Percentiles rank a stretch among this genome's conserved stretches.
These are phyloP conservation scores for Heliconius cydno DNA, from an alignment of 2,888 invertebrate species.

Conservation along the genomic window DNA sequence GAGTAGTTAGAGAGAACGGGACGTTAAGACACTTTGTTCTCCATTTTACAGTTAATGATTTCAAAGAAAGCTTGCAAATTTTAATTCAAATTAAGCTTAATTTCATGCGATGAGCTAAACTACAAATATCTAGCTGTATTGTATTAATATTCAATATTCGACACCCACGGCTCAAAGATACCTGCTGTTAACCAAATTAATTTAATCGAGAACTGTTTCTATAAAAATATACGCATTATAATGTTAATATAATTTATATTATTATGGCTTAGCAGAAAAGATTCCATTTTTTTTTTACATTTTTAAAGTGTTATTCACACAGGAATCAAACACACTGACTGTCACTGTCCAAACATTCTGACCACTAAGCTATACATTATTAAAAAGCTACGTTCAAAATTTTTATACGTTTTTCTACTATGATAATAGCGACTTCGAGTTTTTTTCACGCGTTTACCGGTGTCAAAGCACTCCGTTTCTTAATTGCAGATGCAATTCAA, in stretches of 20 bases:
- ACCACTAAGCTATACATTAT: too few relatives aligned
- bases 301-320: neutral
- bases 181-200: constrained; percentile 4
- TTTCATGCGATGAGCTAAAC: neutral
- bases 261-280: neutral
- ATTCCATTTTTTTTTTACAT: neutral
- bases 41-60: too few relatives aligned
- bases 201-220: constrained; percentile 8
- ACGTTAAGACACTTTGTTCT: too few relatives aligned
- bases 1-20: too few relatives aligned
- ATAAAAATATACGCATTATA: constrained; percentile 5
- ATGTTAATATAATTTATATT: constrained; percentile 2
- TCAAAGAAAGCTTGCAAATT: too few relatives aligned
- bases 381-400: too few relatives aligned
- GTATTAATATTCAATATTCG: neutral
- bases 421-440: too few relatives aligned
- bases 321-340: neutral
- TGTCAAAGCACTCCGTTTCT: neutral
- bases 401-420: too few relatives aligned
- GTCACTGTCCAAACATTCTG: too few relatives aligned
- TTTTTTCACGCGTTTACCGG: neutral
- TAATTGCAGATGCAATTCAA: neutral
- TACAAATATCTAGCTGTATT: neutral
- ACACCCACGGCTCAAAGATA: constrained; percentile 4
- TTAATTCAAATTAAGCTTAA: too few relatives aligned